phyloP scores from a whole-genome alignment of 2,113 vertebrate species.

The Phalacrocorax pelagicus region DNA sequence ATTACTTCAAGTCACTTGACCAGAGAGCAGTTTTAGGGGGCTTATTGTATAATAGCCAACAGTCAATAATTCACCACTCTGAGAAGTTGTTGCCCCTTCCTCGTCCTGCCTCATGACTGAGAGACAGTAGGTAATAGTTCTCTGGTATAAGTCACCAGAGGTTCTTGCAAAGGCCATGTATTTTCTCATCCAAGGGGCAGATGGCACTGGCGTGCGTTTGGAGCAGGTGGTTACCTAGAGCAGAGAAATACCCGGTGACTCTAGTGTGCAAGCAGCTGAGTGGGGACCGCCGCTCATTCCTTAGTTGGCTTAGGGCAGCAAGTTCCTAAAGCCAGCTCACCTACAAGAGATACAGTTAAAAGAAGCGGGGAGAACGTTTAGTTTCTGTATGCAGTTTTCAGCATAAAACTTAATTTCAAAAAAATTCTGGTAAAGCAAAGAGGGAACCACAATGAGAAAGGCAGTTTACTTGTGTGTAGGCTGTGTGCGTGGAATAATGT shows the following conservation, averaged over 20 bases:
- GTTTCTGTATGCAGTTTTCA: background rate
- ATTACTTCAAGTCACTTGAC: background rate
- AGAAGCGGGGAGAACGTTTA: rapidly evolving
- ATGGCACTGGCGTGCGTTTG: background rate
- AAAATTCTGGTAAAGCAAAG: background rate
- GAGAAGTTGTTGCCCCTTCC: background rate
- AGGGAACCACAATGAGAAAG: background rate
- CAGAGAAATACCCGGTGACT: background rate
- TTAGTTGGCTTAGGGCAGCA: background rate
- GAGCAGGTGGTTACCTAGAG: background rate
- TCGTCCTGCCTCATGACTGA: background rate
- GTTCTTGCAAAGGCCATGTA: background rate
- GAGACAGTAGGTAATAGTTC: background rate
- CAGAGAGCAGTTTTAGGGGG: background rate
- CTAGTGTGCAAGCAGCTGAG: background rate
- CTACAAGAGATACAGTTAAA: background rate
- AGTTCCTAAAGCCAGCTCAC: background rate
- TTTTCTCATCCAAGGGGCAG: background rate
- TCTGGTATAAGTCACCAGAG: background rate
- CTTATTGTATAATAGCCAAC: background rate
- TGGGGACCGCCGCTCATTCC: background rate
- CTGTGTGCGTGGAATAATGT: background rate
- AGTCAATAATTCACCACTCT: background rate
- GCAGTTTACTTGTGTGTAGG: background rate
- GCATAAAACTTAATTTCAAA: background rate